Percentiles rank a stretch among this genome's conserved stretches.
Conservation (phyloP, 2,113 vertebrate genomes). For the Butorides virescens region DNA sequence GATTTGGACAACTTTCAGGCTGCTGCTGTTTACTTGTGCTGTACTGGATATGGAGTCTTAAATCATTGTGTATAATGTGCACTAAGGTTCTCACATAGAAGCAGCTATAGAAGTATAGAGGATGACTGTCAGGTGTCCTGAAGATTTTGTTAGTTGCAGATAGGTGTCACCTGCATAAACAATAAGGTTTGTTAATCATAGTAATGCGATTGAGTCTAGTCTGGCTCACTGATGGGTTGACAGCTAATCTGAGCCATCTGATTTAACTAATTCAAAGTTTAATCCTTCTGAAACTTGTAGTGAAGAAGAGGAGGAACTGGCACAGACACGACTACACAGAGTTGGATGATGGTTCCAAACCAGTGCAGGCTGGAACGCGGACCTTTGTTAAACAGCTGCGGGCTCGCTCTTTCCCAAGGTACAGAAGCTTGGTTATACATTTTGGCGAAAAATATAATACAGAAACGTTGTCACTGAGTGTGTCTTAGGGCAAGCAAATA, state of each 20-base stretch:
- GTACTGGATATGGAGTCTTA: not conserved
- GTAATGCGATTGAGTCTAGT: not conserved
- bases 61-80: not conserved
- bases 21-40: not conserved
- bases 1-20: not conserved
- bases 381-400: conserved; percentile 89
- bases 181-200: not conserved
- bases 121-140: not conserved
- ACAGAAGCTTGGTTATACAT: not conserved
- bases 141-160: not conserved
- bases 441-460: not conserved
- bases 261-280: not conserved
- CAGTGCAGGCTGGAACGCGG: conserved; percentile 92
- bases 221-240: not conserved
- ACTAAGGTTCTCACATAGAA: not conserved
- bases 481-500: not conserved
- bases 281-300: conserved; percentile 68
- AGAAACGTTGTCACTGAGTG: not conserved
- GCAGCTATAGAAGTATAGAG: not conserved
- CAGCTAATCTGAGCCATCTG: not conserved
- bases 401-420: conserved; percentile 89
- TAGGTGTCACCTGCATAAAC: not conserved
- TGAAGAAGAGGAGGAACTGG: conserved; percentile 97
- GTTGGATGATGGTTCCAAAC: conserved; percentile 85
- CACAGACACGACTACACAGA: conserved; percentile 98